A percentile compares a stretch with the other conserved stretches of the same genome.
Conservation (phyloP, 2,888 invertebrate species). For the Sarcophaga variegata region DNA sequence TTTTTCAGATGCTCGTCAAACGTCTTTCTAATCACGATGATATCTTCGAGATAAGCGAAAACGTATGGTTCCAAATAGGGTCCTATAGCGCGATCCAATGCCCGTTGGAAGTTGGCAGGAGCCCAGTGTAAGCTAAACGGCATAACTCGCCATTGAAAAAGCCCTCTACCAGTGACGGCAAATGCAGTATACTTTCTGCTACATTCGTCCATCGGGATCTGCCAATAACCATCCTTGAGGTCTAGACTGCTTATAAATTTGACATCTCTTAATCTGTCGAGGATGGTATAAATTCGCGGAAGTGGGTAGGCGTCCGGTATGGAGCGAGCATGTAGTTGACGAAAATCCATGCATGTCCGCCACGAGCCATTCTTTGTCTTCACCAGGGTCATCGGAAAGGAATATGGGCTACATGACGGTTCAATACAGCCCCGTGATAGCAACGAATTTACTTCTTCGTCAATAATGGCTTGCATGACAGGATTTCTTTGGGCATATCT, state of each 20-base stretch:
- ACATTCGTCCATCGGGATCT: background rate
- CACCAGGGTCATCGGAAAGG: background rate
- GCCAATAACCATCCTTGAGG: background rate
- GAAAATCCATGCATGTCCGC: slow-evolving; percentile 4
- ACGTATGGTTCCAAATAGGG: background rate
- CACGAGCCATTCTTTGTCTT: slow-evolving; percentile 6
- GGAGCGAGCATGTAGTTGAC: background rate
- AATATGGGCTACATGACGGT: too few species aligned
- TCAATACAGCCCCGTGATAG: too few species aligned
- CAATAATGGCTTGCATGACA: too few species aligned
- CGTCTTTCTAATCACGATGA: slow-evolving; percentile 12
- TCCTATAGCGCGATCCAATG: background rate
- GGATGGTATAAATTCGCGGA: background rate
- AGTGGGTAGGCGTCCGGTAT: background rate
- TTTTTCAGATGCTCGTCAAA: background rate
- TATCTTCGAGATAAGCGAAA: slow-evolving; percentile 24
- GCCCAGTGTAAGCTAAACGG: too few species aligned
- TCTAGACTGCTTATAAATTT: background rate
- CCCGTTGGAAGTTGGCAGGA: too few species aligned
- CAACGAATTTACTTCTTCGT: too few species aligned
- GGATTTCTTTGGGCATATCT: too few species aligned
- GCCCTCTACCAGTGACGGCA: slow-evolving; percentile 12
- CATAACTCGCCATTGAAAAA: background rate
- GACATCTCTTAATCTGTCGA: background rate
- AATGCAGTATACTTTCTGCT: slow-evolving; percentile 2